Percentiles rank a stretch among this genome's conserved stretches.
Conservation (phyloP, 1,140 invertebrate species). For the Apis dorsata region DNA sequence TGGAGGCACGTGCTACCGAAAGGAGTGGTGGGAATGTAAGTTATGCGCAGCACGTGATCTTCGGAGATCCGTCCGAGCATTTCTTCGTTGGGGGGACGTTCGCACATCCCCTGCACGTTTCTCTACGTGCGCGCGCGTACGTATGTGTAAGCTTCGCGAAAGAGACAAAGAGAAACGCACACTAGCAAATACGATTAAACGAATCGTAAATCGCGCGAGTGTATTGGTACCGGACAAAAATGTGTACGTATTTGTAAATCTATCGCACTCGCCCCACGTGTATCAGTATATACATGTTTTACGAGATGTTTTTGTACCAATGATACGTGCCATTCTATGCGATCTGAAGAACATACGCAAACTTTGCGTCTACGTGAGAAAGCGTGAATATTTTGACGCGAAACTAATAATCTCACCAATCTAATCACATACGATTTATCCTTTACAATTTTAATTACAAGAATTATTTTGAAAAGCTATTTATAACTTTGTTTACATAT, state of each 20-base stretch:
- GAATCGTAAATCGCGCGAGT: conserved; percentile 21
- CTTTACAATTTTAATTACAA: too few species aligned
- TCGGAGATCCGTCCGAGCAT: conserved; percentile 68
- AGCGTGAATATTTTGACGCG: background rate
- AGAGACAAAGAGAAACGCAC: conserved; percentile 19
- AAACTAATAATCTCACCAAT: background rate
- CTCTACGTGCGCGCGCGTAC: background rate
- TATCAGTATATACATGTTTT: background rate
- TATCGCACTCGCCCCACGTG: conserved; percentile 19
- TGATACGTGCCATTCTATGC: background rate
- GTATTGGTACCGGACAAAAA: background rate
- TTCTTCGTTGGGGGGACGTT: conserved; percentile 62
- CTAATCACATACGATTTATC: too few species aligned
- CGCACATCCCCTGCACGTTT: conserved; percentile 39
- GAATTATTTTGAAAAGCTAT: too few species aligned
- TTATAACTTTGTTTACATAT: too few species aligned
- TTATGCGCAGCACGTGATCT: conserved; percentile 78
- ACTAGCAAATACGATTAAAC: background rate
- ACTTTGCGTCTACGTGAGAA: background rate
- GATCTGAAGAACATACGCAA: background rate
- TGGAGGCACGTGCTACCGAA: conserved; percentile 67
- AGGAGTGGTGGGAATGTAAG: conserved; percentile 73
- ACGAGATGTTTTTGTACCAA: background rate
- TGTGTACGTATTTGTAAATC: background rate
- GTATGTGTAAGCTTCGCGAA: background rate